Base-by-base conservation (phyloP, 2,888 invertebrate genomes). In the Brassicogethes aeneus region DNA sequence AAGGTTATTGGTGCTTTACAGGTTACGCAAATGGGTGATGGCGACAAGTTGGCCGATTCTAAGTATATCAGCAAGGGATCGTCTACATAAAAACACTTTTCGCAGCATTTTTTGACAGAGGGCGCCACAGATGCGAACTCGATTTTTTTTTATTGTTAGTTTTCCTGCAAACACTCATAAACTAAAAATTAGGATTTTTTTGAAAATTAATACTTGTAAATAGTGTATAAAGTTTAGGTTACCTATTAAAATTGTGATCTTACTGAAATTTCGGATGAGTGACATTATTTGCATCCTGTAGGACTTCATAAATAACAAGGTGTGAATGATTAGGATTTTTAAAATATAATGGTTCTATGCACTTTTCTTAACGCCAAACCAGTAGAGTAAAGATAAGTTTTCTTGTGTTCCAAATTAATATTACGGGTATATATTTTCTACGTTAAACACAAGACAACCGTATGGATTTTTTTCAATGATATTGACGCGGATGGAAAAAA, bases 11-110 rank as follows among this genome's bases (percentile, higher is more conserved):
- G 65, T 66, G 66, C 64, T 66, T 67, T 66, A 54, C 66, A 68
- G 67, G 65, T 66, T 61, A 55, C 61, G 61, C 61, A 64, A 54
- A 56, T 62, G 60, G 66, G 65, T 65, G 68, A 64, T 57, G 64
- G 64, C 59, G 66, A 65, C 64, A 66, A 63, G 65, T 66, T 66
- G 67, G 66, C 66, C 61, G 66, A 67, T 64, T 67, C 67, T 66
- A 67, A 67, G 64, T 67, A 67, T 67, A 64, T 61, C 65, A 61
- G 61, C 65, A 66, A 64, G 64, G 57, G 61, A 57, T 62, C 66
- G 45, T 56, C 64, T 41, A 55, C 58, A 50, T 57, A 58, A 54
- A n/a, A n/a, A n/a, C n/a, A n/a, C n/a, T n/a, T n/a, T n/a, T 53
- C 46, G 42, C 39, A 40, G 31, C 34, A 42, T n/a, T n/a, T n/a